Evolutionary conservation across 2,113 vertebrate species (phyloP).

Genomic region (Hippocampus barbouri): DNA sequence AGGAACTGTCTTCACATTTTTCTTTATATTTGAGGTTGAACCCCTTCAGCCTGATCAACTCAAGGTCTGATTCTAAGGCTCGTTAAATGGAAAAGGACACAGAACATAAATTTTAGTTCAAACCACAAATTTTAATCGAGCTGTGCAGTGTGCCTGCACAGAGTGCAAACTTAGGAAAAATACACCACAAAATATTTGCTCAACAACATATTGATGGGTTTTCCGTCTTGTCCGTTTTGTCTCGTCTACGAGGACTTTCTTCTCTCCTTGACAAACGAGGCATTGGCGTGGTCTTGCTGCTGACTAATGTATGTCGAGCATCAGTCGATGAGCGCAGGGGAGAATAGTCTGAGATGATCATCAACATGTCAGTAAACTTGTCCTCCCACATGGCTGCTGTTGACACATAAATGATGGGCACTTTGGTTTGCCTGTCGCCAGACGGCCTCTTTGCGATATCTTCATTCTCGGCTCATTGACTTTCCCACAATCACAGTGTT

Average conservation of each 20-base stretch:
- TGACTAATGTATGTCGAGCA: constrained; percentile 66
- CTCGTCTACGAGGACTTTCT: constrained; percentile 26
- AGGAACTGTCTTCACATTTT: too few species aligned
- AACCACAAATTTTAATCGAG: neutral
- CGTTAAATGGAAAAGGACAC: neutral
- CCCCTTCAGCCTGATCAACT: too few species aligned
- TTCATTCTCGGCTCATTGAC: constrained; percentile 46
- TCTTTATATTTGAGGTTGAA: too few species aligned
- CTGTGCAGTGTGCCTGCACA: neutral
- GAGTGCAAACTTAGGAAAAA: constrained; percentile 10
- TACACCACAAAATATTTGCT: constrained; percentile 8
- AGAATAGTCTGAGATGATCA: constrained; percentile 65
- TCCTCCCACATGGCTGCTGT: constrained; percentile 70
- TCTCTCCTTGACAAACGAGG: constrained; percentile 54
- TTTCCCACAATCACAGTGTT: constrained; percentile 29
- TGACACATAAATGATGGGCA: constrained; percentile 70
- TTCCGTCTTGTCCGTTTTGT: constrained; percentile 22
- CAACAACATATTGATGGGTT: neutral
- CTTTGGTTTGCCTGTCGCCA: constrained; percentile 63
- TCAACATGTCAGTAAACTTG: constrained; percentile 72
- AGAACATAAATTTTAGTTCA: neutral
- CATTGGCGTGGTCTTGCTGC: constrained; percentile 34
- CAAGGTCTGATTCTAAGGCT: neutral
- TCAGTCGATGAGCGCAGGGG: constrained; percentile 55
- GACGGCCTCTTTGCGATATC: constrained; percentile 52